These are phyloP conservation scores for Amphiprion ocellaris DNA, from an alignment of 2,113 vertebrate species.

Conservation along the genomic window DNA sequence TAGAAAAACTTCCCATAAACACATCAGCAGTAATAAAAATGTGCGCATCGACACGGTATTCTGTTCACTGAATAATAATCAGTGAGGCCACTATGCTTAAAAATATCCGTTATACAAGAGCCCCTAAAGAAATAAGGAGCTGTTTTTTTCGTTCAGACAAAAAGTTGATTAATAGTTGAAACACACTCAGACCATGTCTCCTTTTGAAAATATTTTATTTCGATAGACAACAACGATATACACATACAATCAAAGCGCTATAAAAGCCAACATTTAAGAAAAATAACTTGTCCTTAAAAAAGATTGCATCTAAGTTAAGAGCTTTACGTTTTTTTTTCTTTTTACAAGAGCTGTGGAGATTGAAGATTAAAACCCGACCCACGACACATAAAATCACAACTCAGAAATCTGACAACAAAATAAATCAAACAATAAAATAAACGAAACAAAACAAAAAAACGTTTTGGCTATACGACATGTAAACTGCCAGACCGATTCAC, in stretches of 20 bases:
- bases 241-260: constrained; percentile 99
- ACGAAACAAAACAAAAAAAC: constrained; percentile 47
- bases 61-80: background rate
- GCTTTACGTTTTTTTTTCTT: constrained; percentile 85
- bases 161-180: constrained; percentile 3
- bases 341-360: constrained; percentile 85
- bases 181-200: constrained; percentile 47
- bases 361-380: constrained; percentile 85
- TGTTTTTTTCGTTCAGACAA: background rate
- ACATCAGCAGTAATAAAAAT: background rate
- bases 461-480: constrained; percentile 90
- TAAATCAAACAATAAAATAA: background rate
- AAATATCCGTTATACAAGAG: background rate
- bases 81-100: background rate
- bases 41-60: background rate
- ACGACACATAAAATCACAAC: constrained; percentile 83
- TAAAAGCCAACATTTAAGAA: constrained; percentile 99
- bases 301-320: constrained; percentile 99
- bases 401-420: constrained; percentile 68
- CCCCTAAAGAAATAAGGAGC: background rate
- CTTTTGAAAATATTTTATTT: constrained; percentile 99
- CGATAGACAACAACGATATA: constrained; percentile 95
- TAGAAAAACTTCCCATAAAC: background rate
- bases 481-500: constrained; percentile 90
- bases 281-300: constrained; percentile 99